Evolutionary conservation across 2,113 vertebrate genomes (phyloP).

Genomic region (Gopherus evgoodei): DNA sequence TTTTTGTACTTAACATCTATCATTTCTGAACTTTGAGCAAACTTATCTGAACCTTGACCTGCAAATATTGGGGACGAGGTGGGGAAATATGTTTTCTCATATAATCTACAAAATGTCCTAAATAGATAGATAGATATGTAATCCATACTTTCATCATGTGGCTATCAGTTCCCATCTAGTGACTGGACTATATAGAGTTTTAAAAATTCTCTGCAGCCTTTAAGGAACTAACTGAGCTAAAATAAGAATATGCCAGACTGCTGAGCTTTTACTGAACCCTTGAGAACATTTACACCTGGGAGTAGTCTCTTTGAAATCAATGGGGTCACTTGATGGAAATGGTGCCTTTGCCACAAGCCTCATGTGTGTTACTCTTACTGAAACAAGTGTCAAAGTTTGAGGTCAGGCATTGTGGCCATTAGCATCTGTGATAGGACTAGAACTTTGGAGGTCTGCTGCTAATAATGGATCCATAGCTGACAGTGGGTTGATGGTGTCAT

Average conservation of each 20-base stretch:
- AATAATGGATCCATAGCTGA: not conserved
- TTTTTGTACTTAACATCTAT: not conserved
- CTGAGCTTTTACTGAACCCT: not conserved
- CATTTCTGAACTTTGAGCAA: not conserved
- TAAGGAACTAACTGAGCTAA: not conserved
- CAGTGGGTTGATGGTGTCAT: not conserved
- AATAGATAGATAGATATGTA: not conserved
- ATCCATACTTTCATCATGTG: not conserved
- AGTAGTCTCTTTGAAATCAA: not conserved
- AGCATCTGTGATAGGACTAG: not conserved
- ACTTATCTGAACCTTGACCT: not conserved
- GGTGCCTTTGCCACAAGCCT: not conserved
- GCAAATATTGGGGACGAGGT: not conserved
- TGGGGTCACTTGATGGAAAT: not conserved
- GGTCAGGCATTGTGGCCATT: not conserved
- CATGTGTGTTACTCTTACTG: not conserved
- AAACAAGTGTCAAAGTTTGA: not conserved
- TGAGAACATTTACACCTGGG: not conserved
- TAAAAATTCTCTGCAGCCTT: not conserved
- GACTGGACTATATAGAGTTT: not conserved
- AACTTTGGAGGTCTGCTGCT: not conserved
- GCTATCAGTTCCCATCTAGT: not conserved
- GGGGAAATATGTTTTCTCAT: not conserved
- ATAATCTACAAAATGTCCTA: not conserved
- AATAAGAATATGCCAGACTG: not conserved